A percentile compares a stretch with the other conserved stretches of the same genome.
Conservation (phyloP, 2,797 vertebrate species). For the Arnoldichthys spilopterus region DNA sequence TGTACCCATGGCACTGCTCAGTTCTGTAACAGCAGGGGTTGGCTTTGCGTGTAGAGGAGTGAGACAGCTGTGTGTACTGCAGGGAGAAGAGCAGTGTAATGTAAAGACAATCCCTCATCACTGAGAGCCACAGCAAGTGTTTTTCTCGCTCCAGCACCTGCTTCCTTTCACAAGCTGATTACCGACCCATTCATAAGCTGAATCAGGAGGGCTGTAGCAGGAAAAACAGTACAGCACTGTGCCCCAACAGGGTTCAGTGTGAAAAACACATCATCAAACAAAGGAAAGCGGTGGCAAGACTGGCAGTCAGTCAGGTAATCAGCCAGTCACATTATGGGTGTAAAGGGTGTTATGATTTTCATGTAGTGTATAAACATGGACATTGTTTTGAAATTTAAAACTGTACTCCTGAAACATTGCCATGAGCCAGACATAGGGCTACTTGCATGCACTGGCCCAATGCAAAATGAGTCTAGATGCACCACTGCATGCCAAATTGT, state of each 20-base stretch:
- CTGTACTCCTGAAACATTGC: too few species aligned
- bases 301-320: slow-evolving; percentile 8
- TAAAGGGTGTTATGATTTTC: neutral
- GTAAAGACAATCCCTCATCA: slow-evolving; percentile 1
- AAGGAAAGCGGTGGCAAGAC: neutral
- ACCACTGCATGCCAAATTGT: too few species aligned
- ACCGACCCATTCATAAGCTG: slow-evolving; percentile 3
- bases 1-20: neutral
- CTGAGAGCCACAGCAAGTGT: neutral
- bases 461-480: neutral
- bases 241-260: neutral
- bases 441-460: neutral
- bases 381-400: neutral
- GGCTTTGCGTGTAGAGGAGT: neutral
- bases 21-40: neutral
- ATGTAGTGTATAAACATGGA: neutral
- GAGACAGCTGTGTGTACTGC: neutral
- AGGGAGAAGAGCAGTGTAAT: neutral
- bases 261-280: neutral
- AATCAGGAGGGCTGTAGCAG: slow-evolving; percentile 5
- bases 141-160: slow-evolving; percentile 7
- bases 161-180: slow-evolving; percentile 10
- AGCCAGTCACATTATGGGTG: neutral
- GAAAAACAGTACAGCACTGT: neutral
- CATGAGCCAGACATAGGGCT: too few species aligned